Evolutionary conservation across 2,888 invertebrate species (phyloP).

Genomic region (Myopa testacea): DNA sequence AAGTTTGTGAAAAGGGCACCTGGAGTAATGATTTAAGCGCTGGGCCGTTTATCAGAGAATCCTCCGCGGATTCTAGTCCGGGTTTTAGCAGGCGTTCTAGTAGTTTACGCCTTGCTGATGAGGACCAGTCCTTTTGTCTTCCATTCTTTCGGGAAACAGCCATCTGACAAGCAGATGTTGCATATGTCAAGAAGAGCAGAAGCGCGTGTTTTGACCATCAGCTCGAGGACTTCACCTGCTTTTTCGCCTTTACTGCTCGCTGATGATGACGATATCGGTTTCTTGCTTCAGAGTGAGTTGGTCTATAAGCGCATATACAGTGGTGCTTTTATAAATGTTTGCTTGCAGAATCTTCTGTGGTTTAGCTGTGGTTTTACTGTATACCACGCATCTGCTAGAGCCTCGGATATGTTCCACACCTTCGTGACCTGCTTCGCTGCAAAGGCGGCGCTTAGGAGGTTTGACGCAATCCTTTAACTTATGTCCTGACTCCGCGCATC

Average conservation of each 20-base stretch:
- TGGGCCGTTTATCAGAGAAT: too few species aligned
- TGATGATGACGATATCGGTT: not conserved
- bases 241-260: not conserved
- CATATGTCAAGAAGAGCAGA: slow-evolving; percentile 33
- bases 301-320: too few species aligned
- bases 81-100: slow-evolving; percentile 34
- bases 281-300: not conserved
- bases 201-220: slow-evolving; percentile 21
- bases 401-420: too few species aligned
- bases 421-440: too few species aligned
- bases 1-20: too few species aligned
- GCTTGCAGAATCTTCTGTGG: too few species aligned
- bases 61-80: slow-evolving; percentile 18
- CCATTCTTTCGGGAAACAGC: slow-evolving; percentile 29
- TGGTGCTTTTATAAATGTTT: too few species aligned
- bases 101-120: slow-evolving; percentile 37
- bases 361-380: too few species aligned
- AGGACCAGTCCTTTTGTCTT: slow-evolving; percentile 37
- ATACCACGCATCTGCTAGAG: too few species aligned
- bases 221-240: slow-evolving; percentile 32
- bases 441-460: not conserved
- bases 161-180: slow-evolving; percentile 31
- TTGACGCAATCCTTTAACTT: not conserved
- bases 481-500: not conserved
- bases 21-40: too few species aligned